Base-by-base conservation (phyloP, 1,140 invertebrate genomes). In the Cotesia chilonis region DNA sequence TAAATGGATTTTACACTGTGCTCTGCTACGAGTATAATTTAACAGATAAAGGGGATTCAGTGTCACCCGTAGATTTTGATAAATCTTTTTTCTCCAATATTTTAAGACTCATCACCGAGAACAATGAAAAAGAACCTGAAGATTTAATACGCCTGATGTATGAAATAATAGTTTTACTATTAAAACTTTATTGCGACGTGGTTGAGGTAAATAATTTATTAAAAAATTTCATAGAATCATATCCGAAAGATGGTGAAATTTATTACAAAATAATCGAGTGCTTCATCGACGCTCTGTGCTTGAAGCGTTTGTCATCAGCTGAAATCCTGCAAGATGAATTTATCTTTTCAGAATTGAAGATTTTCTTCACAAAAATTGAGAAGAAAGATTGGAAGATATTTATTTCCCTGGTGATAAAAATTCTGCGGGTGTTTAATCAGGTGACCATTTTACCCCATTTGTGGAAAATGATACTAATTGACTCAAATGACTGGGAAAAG, bases 11-110 rank as follows among this genome's bases (percentile, higher is more conserved):
- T 6, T 37, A 37, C 1, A 47, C n/a, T 9, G 38, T 67, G 20
- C 38, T 72, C 2, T 67, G 63, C n/a, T 67, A 67, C 47, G 61
- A 72, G 17, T 72, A 72, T 60, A 36, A 72, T 17, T 10, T 67
- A 7, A 54, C 38, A 51, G 4, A 41, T 28, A 12, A 41, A 54
- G 0, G 12, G 12, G 28, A 41, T 28, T 28, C 10, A 4, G 12
- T 35, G 9, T 35, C 10, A 6, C 10, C 12, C 9, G 38, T 41
- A 28, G 12, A 54, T 5, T 64, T 61, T 36, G 17, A 52, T 37
- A 36, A 38, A 37, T 36, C 28, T 55, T 37, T 52, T 54, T 36
- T 64, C 9, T 9, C 41, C 5, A 54, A 59, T 41, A 66, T 54
- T 5, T 1, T 51, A 6, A 2, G 17, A 51, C 1, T 4, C 0